These are phyloP conservation scores for Trissolcus japonicus DNA, from an alignment of 2,888 invertebrate species.

Conservation along the genomic window DNA sequence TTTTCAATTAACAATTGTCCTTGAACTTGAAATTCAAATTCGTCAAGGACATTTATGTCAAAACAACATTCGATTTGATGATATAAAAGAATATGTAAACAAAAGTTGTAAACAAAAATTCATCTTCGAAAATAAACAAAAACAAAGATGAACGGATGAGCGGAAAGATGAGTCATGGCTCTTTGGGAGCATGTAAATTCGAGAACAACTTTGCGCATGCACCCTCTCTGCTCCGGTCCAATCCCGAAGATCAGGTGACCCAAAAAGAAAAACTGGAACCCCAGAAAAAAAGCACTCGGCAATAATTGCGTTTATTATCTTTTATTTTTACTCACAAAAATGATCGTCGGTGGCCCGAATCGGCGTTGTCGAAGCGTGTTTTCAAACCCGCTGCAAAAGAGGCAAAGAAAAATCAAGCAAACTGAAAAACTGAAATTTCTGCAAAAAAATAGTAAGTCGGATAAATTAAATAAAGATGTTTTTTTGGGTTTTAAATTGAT, in stretches of 20 bases:
- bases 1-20: not conserved
- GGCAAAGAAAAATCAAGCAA: constrained; percentile 39
- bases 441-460: not conserved
- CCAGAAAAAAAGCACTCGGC: not conserved
- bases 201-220: constrained; percentile 34
- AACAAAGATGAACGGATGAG: too few species aligned
- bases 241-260: constrained; percentile 1
- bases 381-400: constrained; percentile 70
- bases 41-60: too few species aligned
- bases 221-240: constrained; percentile 30
- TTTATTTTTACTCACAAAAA: constrained; percentile 71
- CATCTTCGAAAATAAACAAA: not conserved
- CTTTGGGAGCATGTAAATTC: constrained; percentile 2
- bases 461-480: not conserved
- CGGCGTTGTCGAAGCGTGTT: constrained; percentile 64
- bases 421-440: constrained; percentile 16
- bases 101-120: not conserved
- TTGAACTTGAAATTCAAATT: not conserved
- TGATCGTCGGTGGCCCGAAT: constrained; percentile 64
- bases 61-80: too few species aligned
- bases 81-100: not conserved
- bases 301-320: not conserved
- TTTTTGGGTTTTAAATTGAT: not conserved
- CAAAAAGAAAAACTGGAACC: not conserved
- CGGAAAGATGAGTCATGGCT: too few species aligned